Evolutionary conservation across 2,113 vertebrate genomes (phyloP), one percentile per base, ranked within the genome.

Genomic region (Penelope pileata): DNA sequence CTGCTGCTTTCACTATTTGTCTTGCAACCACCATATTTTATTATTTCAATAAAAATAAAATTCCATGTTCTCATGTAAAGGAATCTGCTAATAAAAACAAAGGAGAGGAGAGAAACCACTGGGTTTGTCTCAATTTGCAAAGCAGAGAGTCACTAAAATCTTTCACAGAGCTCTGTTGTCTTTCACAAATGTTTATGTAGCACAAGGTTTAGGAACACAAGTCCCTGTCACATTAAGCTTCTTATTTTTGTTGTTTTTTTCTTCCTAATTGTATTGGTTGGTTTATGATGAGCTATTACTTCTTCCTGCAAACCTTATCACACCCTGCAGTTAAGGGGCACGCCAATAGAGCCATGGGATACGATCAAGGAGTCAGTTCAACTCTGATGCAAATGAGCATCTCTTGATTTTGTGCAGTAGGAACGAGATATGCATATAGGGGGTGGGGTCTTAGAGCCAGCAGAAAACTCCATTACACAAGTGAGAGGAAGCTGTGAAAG

Each of bases 81-180:
- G 45, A 93, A 73, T 94, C 54, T 80, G 67, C 50, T 94, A 91
- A 91, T 73, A 81, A 93, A 93, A 96, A 80, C 88, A 93, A 91
- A 91, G 36, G 40, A 95, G 59, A 69, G 56, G 68, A 92, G 83
- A 83, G 26, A 75, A 88, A 58, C 32, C 56, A 32, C 50, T 58
- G 32, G 18, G 58, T 79, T 81, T 63, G 53, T 64, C 51, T 90
- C 0, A 0, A 32, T 83, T 82, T 63, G 54, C 59, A 63, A 58
- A 73, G 64, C 29, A 51, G 36, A 59, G 34, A 18, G n/a, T 45
- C 38, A 16, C 40, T 26, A 80, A 90, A 86, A 70, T 47, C 34
- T 66, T 91, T 53, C 68, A 77, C 21, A 60, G 62, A 73, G 27
- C 45, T 77, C 45, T 86, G 2, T 22, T 74, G 53, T 64, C 48